Evolutionary conservation across 1,140 invertebrate species (phyloP).

Genomic region (Papilio polyxenes): DNA sequence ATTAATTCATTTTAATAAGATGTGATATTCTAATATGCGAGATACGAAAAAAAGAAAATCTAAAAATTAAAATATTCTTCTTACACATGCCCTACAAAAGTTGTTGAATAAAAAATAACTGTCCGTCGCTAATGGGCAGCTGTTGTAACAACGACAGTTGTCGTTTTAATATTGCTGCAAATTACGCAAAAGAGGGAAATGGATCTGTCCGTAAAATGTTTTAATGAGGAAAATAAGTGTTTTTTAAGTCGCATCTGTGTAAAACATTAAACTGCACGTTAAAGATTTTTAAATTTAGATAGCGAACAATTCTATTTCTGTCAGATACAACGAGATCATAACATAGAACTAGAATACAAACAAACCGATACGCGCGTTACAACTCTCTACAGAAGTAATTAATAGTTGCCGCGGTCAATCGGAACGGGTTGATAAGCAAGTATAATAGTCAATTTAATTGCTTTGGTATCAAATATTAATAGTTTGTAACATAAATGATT

Average conservation of each 20-base stretch:
- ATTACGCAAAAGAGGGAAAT: constrained; percentile 15
- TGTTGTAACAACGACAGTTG: constrained; percentile 12
- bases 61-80: background rate
- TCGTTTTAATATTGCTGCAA: constrained; percentile 15
- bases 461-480: background rate
- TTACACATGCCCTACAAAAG: background rate
- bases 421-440: constrained; percentile 15
- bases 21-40: too few relatives aligned
- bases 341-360: background rate
- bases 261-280: background rate
- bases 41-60: too few relatives aligned
- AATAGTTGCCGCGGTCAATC: constrained; percentile 16
- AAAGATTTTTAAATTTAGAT: background rate
- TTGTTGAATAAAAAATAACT: background rate
- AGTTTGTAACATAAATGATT: background rate
- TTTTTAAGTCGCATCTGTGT: background rate
- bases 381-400: constrained; percentile 4
- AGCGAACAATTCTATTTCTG: background rate
- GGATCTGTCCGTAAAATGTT: constrained; percentile 10
- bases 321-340: too few relatives aligned
- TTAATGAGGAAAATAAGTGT: constrained; percentile 17
- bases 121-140: constrained; percentile 3
- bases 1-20: too few relatives aligned
- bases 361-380: background rate
- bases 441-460: constrained; percentile 18